Conservation (phyloP, 2,113 vertebrate genomes). For the Athene noctua region DNA sequence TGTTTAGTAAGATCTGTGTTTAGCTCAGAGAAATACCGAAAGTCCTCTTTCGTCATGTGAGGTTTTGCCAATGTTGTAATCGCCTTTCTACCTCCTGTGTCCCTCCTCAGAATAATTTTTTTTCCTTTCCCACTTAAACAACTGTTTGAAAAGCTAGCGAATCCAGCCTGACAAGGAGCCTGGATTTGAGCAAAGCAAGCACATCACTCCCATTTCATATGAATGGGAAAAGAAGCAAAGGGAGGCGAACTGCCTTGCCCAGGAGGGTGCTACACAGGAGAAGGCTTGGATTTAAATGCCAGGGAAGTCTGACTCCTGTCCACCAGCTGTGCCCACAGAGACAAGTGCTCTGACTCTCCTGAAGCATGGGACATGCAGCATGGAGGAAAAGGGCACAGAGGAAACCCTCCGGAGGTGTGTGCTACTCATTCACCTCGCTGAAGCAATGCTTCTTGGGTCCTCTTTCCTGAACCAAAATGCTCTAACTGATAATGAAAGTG, state of each 20-base stretch:
- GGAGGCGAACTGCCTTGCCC: background rate
- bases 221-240: background rate
- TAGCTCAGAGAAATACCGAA: conserved; percentile 21
- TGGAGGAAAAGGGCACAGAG: background rate
- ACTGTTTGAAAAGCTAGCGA: background rate
- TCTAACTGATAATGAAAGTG: background rate
- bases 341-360: background rate
- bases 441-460: background rate
- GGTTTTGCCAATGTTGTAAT: conserved; percentile 38
- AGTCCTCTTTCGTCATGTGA: conserved; percentile 36
- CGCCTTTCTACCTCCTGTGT: background rate
- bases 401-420: background rate
- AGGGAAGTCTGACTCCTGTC: background rate
- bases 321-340: background rate
- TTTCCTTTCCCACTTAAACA: background rate
- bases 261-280: background rate
- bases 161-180: background rate
- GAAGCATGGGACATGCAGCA: accelerated
- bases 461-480: background rate
- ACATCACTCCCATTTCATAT: background rate
- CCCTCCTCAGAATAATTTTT: conserved; percentile 3
- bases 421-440: background rate
- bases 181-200: background rate
- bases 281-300: background rate
- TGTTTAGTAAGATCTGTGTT: conserved; percentile 5